Conservation (phyloP, 2,113 vertebrate genomes). For the Burhinus oedicnemus region DNA sequence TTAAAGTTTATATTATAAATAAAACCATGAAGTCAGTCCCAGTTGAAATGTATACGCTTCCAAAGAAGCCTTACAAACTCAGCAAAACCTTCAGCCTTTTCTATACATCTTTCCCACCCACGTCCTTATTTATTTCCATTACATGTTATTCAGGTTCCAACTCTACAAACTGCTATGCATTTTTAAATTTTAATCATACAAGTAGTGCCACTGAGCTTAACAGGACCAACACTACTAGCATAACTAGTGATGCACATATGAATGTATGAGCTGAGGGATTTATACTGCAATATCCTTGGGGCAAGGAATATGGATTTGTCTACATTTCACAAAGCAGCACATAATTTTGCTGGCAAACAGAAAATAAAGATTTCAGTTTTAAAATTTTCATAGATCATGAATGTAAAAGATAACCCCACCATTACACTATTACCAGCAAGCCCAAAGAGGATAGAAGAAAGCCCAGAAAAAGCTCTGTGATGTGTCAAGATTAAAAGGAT, state of each 20-base stretch:
- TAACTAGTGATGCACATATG: not conserved
- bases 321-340: not conserved
- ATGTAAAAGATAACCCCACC: not conserved
- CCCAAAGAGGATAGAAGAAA: not conserved
- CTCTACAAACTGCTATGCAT: not conserved
- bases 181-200: not conserved
- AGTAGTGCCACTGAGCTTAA: not conserved
- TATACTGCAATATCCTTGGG: not conserved
- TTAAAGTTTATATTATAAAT: conserved; percentile 50
- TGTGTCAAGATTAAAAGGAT: not conserved
- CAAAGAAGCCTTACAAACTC: not conserved
- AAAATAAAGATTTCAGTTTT: not conserved
- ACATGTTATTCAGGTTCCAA: not conserved
- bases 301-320: not conserved
- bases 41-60: not conserved
- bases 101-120: not conserved
- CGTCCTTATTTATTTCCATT: not conserved
- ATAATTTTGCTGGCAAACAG: not conserved
- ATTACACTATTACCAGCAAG: not conserved
- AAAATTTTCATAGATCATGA: not conserved
- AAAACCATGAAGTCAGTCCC: conserved; percentile 1
- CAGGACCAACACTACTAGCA: fast-evolving
- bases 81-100: not conserved
- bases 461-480: not conserved
- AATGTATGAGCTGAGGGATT: not conserved